Evolutionary conservation across 2,113 vertebrate genomes (phyloP).

Genomic region (Elaphurus davidianus): DNA sequence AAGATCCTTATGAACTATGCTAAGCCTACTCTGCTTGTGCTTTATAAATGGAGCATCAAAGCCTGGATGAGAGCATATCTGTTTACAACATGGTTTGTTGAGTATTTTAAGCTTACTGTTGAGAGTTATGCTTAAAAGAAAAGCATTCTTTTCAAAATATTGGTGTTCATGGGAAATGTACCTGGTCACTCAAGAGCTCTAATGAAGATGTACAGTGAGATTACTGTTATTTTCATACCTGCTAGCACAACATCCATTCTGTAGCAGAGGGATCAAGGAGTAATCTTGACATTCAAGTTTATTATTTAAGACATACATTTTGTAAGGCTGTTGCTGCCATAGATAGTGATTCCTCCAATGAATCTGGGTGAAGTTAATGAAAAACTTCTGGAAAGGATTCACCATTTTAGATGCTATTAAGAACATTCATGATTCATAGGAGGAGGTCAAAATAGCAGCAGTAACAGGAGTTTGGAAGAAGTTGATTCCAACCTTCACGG

Average conservation of each 20-base stretch:
- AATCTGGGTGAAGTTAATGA: neutral
- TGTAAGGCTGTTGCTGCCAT: neutral
- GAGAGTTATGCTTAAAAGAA: neutral
- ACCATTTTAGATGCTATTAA: neutral
- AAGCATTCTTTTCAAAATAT: neutral
- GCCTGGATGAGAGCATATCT: neutral
- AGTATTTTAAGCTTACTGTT: neutral
- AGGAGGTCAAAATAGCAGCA: neutral
- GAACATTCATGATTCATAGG: neutral
- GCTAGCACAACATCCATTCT: neutral
- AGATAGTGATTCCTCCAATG: neutral
- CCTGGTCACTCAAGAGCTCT: neutral
- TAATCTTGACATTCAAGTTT: neutral
- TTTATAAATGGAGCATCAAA: neutral
- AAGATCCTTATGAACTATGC: neutral
- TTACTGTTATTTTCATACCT: neutral
- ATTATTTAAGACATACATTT: neutral
- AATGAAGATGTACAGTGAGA: neutral
- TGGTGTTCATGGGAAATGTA: neutral
- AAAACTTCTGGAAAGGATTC: neutral
- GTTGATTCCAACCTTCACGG: neutral
- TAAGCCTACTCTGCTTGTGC: neutral
- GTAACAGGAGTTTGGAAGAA: neutral
- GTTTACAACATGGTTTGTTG: neutral
- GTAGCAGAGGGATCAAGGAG: neutral